Evolutionary conservation across 2,888 invertebrate genomes (phyloP).

Genomic region (Harmothoe impar): DNA sequence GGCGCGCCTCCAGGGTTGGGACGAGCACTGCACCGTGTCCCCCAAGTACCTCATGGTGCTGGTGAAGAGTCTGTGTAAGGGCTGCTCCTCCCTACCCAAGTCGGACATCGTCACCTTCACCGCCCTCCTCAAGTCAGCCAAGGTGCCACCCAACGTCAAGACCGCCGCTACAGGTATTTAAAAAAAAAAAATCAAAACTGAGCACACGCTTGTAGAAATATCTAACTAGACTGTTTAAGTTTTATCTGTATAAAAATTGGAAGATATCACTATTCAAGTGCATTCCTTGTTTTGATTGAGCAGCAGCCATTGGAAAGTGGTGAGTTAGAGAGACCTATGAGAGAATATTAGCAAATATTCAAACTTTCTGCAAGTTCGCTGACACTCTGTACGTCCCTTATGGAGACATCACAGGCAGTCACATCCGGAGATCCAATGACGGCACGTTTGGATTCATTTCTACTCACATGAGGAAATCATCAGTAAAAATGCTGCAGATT

Average conservation of each 20-base stretch:
- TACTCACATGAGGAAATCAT: too few species aligned
- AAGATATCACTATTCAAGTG: not conserved
- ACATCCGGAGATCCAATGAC: too few species aligned
- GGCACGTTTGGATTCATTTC: too few species aligned
- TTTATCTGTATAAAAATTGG: not conserved
- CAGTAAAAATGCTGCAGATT: too few species aligned
- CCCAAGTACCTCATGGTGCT: constrained; percentile 87
- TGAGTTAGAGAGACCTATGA: too few species aligned
- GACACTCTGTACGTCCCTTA: too few species aligned
- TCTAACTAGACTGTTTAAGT: not conserved
- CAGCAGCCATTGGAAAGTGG: too few species aligned
- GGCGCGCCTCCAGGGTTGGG: constrained; percentile 82
- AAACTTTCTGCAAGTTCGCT: too few species aligned
- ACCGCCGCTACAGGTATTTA: constrained; percentile 84
- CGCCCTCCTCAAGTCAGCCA: constrained; percentile 90
- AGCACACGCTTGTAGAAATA: too few species aligned
- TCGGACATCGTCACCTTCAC: constrained; percentile 89
- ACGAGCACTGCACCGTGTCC: constrained; percentile 80
- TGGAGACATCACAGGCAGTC: too few species aligned
- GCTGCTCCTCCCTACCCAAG: constrained; percentile 88
- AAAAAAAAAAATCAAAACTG: not conserved
- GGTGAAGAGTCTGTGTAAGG: constrained; percentile 90
- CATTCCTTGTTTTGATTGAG: too few species aligned
- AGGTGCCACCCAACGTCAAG: constrained; percentile 86
- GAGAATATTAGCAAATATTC: too few species aligned